These are phyloP conservation scores for Agonopterix alstromeriana DNA, from an alignment of 2,888 invertebrate species.

Conservation along the genomic window DNA sequence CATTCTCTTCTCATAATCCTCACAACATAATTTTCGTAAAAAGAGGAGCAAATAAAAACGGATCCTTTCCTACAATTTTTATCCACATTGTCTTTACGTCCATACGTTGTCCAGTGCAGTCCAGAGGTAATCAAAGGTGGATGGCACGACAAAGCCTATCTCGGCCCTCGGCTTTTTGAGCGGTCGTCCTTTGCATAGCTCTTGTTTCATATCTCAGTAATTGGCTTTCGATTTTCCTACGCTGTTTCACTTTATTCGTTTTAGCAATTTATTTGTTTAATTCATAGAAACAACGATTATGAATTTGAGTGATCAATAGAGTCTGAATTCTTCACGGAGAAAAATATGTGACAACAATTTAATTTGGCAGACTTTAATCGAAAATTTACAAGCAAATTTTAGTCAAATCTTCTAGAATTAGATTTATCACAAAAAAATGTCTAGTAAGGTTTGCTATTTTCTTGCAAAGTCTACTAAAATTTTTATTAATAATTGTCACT, in stretches of 20 bases:
- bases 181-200: constrained; percentile 39
- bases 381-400: no score
- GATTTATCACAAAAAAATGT: no score
- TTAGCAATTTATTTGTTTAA: constrained; percentile 1
- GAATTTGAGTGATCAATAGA: no score
- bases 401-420: no score
- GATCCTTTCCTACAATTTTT: constrained; percentile 30
- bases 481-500: no score
- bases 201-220: constrained; percentile 59
- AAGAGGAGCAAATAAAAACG: constrained; percentile 18
- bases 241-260: constrained; percentile 20
- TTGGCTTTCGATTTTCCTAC: constrained; percentile 59
- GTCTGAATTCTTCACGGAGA: no score
- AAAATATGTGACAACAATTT: no score
- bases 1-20: no score
- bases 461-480: no score
- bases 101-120: constrained; percentile 20
- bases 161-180: constrained; percentile 46
- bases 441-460: no score
- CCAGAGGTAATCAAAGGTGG: constrained; percentile 67
- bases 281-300: no score
- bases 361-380: no score
- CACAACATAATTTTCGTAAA: constrained; percentile 5
- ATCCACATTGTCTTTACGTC: constrained; percentile 35
- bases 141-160: constrained; percentile 62